Base-by-base conservation (phyloP, 2,888 invertebrate species). In the Meandrusa payeni region DNA sequence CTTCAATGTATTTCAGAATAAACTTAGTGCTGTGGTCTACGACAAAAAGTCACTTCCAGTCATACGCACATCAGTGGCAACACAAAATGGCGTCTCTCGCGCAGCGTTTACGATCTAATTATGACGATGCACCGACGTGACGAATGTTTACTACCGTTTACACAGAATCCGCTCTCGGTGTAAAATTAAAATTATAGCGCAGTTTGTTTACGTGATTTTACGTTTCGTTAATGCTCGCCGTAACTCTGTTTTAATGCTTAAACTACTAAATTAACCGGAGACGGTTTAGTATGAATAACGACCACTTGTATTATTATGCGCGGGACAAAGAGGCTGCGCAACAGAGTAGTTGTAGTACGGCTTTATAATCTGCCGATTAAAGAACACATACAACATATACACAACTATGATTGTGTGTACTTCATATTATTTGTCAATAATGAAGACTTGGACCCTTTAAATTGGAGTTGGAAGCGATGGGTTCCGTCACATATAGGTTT, bases 71-170 rank as follows among this genome's bases (percentile, higher is more conserved):
- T 48, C 43, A 3, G 17, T 7, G 41, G 33, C n/a, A 40, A 45
- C 11, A 37, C 64, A 65, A 69, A 61, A 72, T 72, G 68, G 65
- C 68, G 64, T 56, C 62, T 59, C 67, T 38, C 44, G 61, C 65
- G 65, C 67, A 58, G 53, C 57, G 47, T 68, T 70, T 64, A 69
- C 67, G 63, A 69, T 68, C 68, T 70, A 72, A 72, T 72, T 72
- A 73, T 69, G 72, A 71, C 55, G 61, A 64, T 69, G 69, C 67
- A 68, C 58, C 57, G 57, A 52, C 56, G 62, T 61, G 64, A 61
- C 59, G 59, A 59, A 60, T 63, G 62, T 59, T 64, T 58, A 63
- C 62, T 55, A 51, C 55, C 58, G 53, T 50, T 55, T 54, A 51
- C 54, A 51, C 48, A 27, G 51, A 48, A 49, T 42, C 43, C 42